A percentile compares a stretch with the other conserved stretches of the same genome.
Conservation (phyloP, 2,888 invertebrate genomes). For the Ernsta delagoae region DNA sequence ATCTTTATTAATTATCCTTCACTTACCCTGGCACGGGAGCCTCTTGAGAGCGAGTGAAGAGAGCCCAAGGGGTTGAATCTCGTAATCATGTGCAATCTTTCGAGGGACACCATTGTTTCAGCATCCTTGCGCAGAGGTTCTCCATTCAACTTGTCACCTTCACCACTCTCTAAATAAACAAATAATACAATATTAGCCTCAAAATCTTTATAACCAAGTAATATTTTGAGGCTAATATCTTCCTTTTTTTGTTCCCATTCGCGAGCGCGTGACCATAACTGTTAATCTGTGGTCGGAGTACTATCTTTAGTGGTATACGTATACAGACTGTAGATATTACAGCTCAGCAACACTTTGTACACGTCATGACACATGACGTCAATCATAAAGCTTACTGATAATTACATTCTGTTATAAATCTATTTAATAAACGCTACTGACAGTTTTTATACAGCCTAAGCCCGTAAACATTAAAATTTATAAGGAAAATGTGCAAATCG, state of each 20-base stretch:
- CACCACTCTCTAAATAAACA: constrained; percentile 76
- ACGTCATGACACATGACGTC: not conserved
- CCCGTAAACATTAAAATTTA: not conserved
- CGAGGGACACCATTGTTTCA: constrained; percentile 88
- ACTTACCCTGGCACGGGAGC: constrained; percentile 83
- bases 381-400: constrained; percentile 1
- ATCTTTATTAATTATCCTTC: no score
- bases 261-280: no score
- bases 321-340: not conserved
- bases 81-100: constrained; percentile 89
- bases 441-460: not conserved
- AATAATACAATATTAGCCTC: constrained; percentile 16
- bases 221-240: no score
- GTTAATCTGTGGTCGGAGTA: no score
- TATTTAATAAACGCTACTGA: not conserved
- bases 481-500: no score
- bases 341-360: not conserved
- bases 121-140: constrained; percentile 88
- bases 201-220: no score
- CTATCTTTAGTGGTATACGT: no score
- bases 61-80: constrained; percentile 91
- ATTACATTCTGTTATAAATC: constrained; percentile 2
- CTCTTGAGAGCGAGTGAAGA: constrained; percentile 88
- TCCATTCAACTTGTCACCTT: constrained; percentile 86
- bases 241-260: no score